Conservation (phyloP, 2,113 vertebrate genomes). For the Ageneiosus marmoratus region DNA sequence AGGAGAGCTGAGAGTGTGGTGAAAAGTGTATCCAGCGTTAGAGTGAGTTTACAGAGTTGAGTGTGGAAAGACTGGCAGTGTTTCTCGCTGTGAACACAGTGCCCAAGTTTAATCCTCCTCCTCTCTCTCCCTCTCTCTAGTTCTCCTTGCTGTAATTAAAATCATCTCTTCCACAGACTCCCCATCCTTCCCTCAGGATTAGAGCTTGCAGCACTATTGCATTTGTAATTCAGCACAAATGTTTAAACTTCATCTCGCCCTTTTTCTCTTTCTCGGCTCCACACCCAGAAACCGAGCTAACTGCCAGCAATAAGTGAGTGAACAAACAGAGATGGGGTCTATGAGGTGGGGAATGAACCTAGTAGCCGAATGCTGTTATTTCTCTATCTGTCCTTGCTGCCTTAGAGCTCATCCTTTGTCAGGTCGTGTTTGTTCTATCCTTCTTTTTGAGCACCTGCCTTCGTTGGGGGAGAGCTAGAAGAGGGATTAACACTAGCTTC, state of each 20-base stretch:
- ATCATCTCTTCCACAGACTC: slow-evolving; percentile 75
- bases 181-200: slow-evolving; percentile 73
- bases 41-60: slow-evolving; percentile 43
- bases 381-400: slow-evolving; percentile 39
- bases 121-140: slow-evolving; percentile 74
- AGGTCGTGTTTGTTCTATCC: slow-evolving; percentile 50
- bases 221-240: slow-evolving; percentile 79
- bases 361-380: slow-evolving; percentile 52
- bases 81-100: slow-evolving; percentile 76
- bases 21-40: slow-evolving; percentile 34
- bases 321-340: slow-evolving; percentile 45
- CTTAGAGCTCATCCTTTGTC: slow-evolving; percentile 41
- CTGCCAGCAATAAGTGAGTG: slow-evolving; percentile 59
- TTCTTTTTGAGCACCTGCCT: slow-evolving; percentile 55
- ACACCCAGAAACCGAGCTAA: slow-evolving; percentile 45
- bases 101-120: slow-evolving; percentile 73
- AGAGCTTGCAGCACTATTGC: slow-evolving; percentile 78
- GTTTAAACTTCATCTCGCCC: slow-evolving; percentile 68
- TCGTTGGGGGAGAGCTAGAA: slow-evolving; percentile 42
- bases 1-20: slow-evolving; percentile 63
- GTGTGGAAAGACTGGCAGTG: slow-evolving; percentile 53
- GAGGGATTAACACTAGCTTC: slow-evolving; percentile 54
- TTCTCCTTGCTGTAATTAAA: slow-evolving; percentile 68
- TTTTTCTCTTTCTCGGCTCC: slow-evolving; percentile 25
- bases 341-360: slow-evolving; percentile 18